A percentile compares a stretch with the other conserved stretches of the same genome.
phyloP scores from a whole-genome alignment of 2,797 vertebrate genomes.

The Nasua narica region DNA sequence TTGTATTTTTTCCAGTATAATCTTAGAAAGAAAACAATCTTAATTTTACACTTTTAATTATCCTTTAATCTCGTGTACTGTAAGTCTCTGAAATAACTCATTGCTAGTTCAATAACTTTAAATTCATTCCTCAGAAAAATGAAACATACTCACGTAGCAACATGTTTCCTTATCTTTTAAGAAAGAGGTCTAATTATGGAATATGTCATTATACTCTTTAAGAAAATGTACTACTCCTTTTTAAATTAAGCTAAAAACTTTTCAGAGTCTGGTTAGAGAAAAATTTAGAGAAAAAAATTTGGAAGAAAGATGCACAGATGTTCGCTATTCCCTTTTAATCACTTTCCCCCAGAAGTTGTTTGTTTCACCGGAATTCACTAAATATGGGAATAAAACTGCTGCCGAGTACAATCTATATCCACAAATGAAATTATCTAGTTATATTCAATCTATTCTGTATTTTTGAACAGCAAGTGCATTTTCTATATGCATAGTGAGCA shows the following conservation, averaged over 20 bases:
- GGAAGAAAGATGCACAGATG: not conserved
- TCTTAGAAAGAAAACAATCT: not conserved
- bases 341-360: conserved; percentile 39
- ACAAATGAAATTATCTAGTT: conserved; percentile 63
- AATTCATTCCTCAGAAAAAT: not conserved
- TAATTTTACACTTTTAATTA: conserved; percentile 10
- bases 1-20: not conserved
- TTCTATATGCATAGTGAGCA: conserved; percentile 54
- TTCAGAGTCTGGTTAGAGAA: not conserved
- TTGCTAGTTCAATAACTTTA: not conserved
- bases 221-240: not conserved
- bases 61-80: not conserved
- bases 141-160: not conserved
- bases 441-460: conserved; percentile 56
- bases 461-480: conserved; percentile 52
- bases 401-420: not conserved
- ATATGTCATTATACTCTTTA: not conserved
- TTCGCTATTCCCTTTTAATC: conserved; percentile 49
- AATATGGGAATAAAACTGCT: conserved; percentile 53
- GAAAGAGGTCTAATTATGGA: not conserved
- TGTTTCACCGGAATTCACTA: conserved; percentile 48
- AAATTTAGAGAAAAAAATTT: conserved; percentile 45
- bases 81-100: not conserved
- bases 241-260: not conserved
- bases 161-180: not conserved